Conservation (phyloP, 1,140 invertebrate species). For the Lethrus apterus region DNA sequence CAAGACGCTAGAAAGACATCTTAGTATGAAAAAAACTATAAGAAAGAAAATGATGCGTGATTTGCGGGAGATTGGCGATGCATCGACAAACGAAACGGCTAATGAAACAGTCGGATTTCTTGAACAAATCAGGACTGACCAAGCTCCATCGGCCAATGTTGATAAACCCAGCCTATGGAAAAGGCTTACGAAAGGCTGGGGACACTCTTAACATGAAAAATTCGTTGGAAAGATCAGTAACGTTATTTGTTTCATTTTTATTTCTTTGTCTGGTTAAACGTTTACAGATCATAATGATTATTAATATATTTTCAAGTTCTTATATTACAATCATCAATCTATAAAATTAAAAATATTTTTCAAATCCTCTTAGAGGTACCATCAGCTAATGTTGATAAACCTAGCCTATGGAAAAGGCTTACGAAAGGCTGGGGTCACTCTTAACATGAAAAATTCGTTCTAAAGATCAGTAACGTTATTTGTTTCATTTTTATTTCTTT, state of each 20-base stretch:
- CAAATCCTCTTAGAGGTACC: too few species aligned
- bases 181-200: constrained; percentile 40
- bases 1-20: constrained; percentile 69
- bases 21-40: constrained; percentile 83
- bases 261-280: too few species aligned
- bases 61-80: constrained; percentile 46
- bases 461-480: too few species aligned
- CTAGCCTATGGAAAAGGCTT: constrained; percentile 40
- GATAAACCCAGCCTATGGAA: constrained; percentile 41
- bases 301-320: too few species aligned
- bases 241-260: too few species aligned
- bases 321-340: too few species aligned
- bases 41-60: constrained; percentile 80
- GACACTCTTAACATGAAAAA: constrained; percentile 26
- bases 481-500: too few species aligned
- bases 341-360: too few species aligned
- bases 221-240: too few species aligned
- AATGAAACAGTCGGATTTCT: constrained; percentile 30
- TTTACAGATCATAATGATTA: too few species aligned
- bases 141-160: constrained; percentile 38
- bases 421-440: constrained; percentile 40
- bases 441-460: constrained; percentile 17
- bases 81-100: constrained; percentile 17
- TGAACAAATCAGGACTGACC: constrained; percentile 39
- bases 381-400: constrained; percentile 39